A percentile compares a stretch with the other conserved stretches of the same genome.
Evolutionary conservation across 2,888 invertebrate species (phyloP).

Genomic region (Germaria angustata): DNA sequence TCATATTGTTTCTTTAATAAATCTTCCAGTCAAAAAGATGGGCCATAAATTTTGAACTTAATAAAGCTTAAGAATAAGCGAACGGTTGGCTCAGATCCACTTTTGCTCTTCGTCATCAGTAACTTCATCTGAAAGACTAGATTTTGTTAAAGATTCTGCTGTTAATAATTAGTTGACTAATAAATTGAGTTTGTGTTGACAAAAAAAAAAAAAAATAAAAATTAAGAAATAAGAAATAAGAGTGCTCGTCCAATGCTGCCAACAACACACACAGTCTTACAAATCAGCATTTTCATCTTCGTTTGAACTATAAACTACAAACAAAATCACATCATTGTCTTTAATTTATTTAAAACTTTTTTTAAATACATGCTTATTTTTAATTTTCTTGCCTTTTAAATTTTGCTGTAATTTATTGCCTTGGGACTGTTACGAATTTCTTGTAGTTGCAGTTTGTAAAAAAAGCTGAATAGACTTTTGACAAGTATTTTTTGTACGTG

Average conservation of each 20-base stretch:
- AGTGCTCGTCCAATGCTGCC: not conserved
- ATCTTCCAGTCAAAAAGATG: constrained; percentile 65
- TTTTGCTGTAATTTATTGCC: constrained; percentile 40
- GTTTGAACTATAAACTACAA: constrained; percentile 22
- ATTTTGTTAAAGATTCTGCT: constrained; percentile 28
- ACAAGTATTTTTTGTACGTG: too few relatives aligned
- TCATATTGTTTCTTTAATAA: constrained; percentile 59
- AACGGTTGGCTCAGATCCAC: constrained; percentile 3
- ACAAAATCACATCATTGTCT: constrained; percentile 21
- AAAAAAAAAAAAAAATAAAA: constrained; percentile 14
- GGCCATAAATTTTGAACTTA: constrained; percentile 63
- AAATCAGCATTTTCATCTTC: not conserved
- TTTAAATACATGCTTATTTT: not conserved
- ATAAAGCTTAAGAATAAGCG: constrained; percentile 50
- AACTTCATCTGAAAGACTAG: constrained; percentile 6
- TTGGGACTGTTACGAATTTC: constrained; percentile 10
- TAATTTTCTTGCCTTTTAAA: constrained; percentile 13
- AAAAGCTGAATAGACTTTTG: too few relatives aligned
- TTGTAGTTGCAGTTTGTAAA: constrained; percentile 4
- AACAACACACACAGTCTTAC: not conserved
- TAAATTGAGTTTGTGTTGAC: constrained; percentile 56
- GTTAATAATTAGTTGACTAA: constrained; percentile 62
- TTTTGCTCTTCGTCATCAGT: constrained; percentile 9
- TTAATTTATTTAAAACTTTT: constrained; percentile 29
- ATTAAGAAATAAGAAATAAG: not conserved